Percentiles rank a stretch among this genome's conserved stretches.
Conservation (phyloP, 2,888 invertebrate genomes). For the Andrena chrysosceles region DNA sequence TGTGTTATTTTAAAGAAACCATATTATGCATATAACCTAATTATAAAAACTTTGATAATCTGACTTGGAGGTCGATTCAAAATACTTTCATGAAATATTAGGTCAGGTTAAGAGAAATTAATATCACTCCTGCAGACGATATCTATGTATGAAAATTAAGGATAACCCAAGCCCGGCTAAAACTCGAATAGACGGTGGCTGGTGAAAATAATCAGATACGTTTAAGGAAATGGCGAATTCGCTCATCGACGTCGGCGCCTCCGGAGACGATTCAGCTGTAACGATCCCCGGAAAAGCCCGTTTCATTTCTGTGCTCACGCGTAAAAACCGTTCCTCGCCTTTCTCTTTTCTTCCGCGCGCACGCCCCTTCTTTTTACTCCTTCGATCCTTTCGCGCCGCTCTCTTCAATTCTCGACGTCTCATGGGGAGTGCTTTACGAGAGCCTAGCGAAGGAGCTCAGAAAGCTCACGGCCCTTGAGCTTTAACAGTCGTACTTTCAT, state of each 20-base stretch:
- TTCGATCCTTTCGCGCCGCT: constrained; percentile 61
- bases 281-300: constrained; percentile 67
- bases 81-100: constrained; percentile 4
- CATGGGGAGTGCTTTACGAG: constrained; percentile 71
- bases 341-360: constrained; percentile 30
- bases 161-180: not conserved
- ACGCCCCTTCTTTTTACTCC: constrained; percentile 60
- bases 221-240: constrained; percentile 71
- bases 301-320: constrained; percentile 77
- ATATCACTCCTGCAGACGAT: constrained; percentile 9
- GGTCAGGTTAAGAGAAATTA: not conserved
- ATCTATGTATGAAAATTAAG: not conserved
- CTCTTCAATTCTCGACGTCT: constrained; percentile 65
- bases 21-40: too few relatives aligned
- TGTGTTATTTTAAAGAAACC: too few relatives aligned
- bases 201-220: constrained; percentile 79
- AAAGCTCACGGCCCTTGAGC: constrained; percentile 77
- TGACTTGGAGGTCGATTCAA: not conserved
- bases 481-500: constrained; percentile 82
- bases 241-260: constrained; percentile 64
- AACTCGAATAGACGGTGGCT: constrained; percentile 16
- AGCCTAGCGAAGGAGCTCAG: constrained; percentile 68
- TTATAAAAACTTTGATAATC: too few relatives aligned
- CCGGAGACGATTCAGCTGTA: constrained; percentile 75
- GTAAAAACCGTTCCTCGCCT: constrained; percentile 71